These are phyloP conservation scores for Hippotragus niger DNA, from an alignment of 2,113 vertebrate species.

Conservation along the genomic window DNA sequence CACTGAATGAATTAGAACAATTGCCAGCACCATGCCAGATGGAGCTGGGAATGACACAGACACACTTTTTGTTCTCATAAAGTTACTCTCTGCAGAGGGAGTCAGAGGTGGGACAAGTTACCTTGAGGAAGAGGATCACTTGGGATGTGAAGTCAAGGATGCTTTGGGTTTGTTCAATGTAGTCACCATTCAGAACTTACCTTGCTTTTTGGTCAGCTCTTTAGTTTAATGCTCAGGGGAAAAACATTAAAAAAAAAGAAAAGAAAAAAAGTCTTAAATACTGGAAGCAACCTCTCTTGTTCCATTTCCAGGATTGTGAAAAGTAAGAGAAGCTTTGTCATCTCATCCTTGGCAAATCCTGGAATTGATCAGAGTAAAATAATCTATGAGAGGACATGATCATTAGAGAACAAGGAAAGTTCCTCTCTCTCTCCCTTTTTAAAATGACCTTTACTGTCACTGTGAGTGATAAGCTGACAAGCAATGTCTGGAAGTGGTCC, in stretches of 20 bases:
- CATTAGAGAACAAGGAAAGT: background rate
- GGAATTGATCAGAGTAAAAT: background rate
- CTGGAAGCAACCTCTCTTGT: too few species aligned
- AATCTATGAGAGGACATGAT: background rate
- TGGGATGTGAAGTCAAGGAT: background rate
- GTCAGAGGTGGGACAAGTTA: background rate
- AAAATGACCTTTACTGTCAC: background rate
- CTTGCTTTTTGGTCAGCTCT: background rate
- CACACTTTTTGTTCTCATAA: background rate
- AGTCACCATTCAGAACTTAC: too few species aligned
- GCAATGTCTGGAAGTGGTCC: background rate
- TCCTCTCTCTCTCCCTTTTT: background rate
- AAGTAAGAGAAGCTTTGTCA: background rate
- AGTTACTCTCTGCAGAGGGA: background rate
- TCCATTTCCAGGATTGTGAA: background rate
- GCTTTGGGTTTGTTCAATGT: rapidly evolving
- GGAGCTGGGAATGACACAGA: background rate
- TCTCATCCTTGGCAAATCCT: background rate
- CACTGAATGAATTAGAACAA: background rate
- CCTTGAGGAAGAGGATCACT: background rate
- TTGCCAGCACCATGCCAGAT: background rate
- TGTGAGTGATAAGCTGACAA: background rate
- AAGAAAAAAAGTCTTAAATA: background rate
- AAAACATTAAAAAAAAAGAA: background rate
- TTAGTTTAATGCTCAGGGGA: background rate